Evolutionary conservation across 2,797 vertebrate genomes (phyloP).

Genomic region (Discoglossus pictus): DNA sequence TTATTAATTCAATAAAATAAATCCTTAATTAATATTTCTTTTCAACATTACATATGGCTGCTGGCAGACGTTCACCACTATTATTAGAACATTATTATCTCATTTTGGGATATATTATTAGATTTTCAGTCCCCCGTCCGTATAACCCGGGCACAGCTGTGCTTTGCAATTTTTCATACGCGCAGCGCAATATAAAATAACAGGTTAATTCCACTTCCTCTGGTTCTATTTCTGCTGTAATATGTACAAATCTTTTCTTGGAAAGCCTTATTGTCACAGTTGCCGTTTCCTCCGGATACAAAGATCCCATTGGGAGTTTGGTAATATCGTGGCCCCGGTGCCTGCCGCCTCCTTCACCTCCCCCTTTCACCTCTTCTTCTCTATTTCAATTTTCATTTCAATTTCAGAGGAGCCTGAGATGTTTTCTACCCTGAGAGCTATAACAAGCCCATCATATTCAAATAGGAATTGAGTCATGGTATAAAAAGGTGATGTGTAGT

Average conservation of each 20-base stretch:
- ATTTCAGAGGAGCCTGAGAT: slow-evolving; percentile 41
- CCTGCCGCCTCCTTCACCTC: slow-evolving; percentile 15
- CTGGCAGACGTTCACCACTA: too few relatives aligned
- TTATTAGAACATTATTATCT: too few relatives aligned
- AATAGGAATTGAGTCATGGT: slow-evolving; percentile 48
- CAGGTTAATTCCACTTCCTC: slow-evolving; percentile 5
- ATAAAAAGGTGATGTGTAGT: slow-evolving; percentile 52
- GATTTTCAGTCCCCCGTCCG: too few relatives aligned
- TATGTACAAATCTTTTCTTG: not conserved
- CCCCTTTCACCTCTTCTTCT: slow-evolving; percentile 22
- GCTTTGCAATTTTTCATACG: slow-evolving; percentile 4
- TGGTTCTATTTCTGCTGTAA: not conserved
- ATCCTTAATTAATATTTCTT: too few relatives aligned
- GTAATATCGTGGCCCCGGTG: slow-evolving; percentile 18
- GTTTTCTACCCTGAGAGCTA: slow-evolving; percentile 44
- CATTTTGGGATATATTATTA: too few relatives aligned
- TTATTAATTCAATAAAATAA: too few relatives aligned
- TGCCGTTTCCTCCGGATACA: slow-evolving; percentile 16
- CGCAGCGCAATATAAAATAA: slow-evolving; percentile 2
- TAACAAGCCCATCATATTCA: slow-evolving; percentile 49
- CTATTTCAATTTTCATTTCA: slow-evolving; percentile 48
- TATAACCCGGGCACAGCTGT: slow-evolving; percentile 5
- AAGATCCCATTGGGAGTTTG: slow-evolving; percentile 19
- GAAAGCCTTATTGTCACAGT: slow-evolving; percentile 2
- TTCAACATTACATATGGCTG: too few relatives aligned